Evolutionary conservation across 2,888 invertebrate genomes (phyloP), one percentile per base, ranked within the genome.

Genomic region (Stomorhina lunata): DNA sequence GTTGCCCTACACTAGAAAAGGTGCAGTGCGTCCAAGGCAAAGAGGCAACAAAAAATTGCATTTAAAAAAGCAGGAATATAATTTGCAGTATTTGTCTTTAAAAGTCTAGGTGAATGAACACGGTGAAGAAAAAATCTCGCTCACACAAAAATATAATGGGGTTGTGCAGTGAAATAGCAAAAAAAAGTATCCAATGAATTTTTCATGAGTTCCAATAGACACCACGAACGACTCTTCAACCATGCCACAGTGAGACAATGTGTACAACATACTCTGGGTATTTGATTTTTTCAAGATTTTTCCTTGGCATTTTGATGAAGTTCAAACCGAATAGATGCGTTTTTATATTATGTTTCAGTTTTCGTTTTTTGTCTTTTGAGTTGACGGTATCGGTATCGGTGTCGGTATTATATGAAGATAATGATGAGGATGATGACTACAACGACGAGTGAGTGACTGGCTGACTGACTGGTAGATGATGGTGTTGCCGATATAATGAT

Each of bases 401-500:
- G 61, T 68, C 68, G 75, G 53, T 61, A 27, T 66, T 55, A 55
- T 73, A 40, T 66, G 45, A 81, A 72, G 43, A n/a, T 10, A 0
- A 2, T 68, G 68, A 9, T 45, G 25, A 45, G 27, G 43, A 25
- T 63, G 59, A 57, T 63, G 61, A 68, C 57, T 15, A 45, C 61
- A 40, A n/a, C n/a, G 61, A 37, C 37, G n/a, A 40, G 43, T n/a
- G n/a, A 10, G 29, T 43, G 68, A 40, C 25, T 69, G 53, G 77
- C 59, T 72, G 81, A 66, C 66, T 72, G 68, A 61, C 45, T 53
- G 80, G 63, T 73, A 50, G 81, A 75, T n/a, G n/a, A n/a, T 82
- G 78, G 73, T 79, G 78, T 79, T 75, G 81, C 65, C 69, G 69
- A 69, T 78, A 82, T 82, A 82, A 82, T 82, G 75, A 82, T 82